phyloP scores from a whole-genome alignment of 2,113 vertebrate genomes.

The Phalacrocorax carbo region DNA sequence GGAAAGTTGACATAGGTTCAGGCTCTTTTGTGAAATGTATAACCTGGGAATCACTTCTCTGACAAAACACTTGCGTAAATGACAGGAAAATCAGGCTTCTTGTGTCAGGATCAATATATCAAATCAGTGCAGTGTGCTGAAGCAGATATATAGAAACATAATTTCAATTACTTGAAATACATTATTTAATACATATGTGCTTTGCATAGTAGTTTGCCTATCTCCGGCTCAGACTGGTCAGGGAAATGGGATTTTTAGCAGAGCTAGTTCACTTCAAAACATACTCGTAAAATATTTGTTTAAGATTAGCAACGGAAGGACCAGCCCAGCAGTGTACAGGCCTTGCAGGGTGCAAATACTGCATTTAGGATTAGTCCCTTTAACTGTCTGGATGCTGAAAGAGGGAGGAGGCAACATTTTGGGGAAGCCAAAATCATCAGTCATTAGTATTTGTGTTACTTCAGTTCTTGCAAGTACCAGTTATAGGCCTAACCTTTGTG shows the following conservation, averaged over 20 bases:
- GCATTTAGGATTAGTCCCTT: not conserved
- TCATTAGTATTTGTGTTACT: not conserved
- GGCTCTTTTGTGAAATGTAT: not conserved
- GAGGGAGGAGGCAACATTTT: not conserved
- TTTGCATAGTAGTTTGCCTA: not conserved
- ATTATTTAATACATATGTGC: conserved; percentile 40
- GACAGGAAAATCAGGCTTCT: conserved; percentile 13
- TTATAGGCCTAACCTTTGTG: not conserved
- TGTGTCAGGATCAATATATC: conserved; percentile 10
- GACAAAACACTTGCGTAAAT: not conserved
- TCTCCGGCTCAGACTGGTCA: not conserved
- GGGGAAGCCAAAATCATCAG: not conserved
- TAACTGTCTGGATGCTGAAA: not conserved
- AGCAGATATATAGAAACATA: conserved; percentile 12
- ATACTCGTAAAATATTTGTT: conserved; percentile 29
- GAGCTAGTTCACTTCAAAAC: conserved; percentile 6
- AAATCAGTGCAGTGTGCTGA: not conserved
- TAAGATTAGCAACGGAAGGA: not conserved
- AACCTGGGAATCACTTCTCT: not conserved
- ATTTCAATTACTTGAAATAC: conserved; percentile 31
- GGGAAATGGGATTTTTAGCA: conserved; percentile 32
- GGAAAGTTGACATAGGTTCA: not conserved
- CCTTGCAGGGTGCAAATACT: not conserved
- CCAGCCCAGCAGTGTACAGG: not conserved
- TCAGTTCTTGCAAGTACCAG: not conserved